Evolutionary conservation across 2,888 invertebrate species (phyloP).

Genomic region (Apamea sordens): DNA sequence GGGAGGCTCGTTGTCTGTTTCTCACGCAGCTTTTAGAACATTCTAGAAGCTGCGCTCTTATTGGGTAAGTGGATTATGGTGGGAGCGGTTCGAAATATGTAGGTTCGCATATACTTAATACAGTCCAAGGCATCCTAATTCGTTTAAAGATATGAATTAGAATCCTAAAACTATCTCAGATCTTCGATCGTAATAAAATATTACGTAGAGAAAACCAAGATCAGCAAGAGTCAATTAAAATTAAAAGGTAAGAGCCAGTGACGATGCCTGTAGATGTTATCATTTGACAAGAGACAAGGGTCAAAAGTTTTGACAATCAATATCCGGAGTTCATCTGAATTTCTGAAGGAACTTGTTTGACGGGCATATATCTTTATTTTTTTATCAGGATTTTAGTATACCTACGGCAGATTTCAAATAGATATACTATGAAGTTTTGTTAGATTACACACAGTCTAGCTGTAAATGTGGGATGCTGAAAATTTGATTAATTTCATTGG

Average conservation of each 20-base stretch:
- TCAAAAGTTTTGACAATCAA: slow-evolving; percentile 46
- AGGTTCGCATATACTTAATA: not conserved
- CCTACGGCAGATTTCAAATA: not conserved
- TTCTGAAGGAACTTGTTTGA: slow-evolving; percentile 15
- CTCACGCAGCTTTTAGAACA: not conserved
- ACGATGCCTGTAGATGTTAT: slow-evolving; percentile 36
- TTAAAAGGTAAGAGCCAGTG: not conserved
- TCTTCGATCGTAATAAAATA: not conserved
- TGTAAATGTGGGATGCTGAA: no score
- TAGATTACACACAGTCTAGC: not conserved
- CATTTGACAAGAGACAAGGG: slow-evolving; percentile 45
- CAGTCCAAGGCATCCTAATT: not conserved
- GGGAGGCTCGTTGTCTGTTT: not conserved
- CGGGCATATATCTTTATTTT: not conserved
- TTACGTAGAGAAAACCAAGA: not conserved
- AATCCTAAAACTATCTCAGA: not conserved
- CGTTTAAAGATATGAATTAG: not conserved
- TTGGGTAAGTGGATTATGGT: not conserved
- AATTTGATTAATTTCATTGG: not conserved
- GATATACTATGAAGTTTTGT: not conserved
- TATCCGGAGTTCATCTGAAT: slow-evolving; percentile 20
- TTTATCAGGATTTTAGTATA: not conserved
- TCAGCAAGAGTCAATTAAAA: slow-evolving; percentile 3
- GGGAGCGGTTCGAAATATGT: not conserved
- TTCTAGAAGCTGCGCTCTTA: not conserved